Evolutionary conservation across 2,888 invertebrate genomes (phyloP).

Genomic region (Bombyx huttoni): DNA sequence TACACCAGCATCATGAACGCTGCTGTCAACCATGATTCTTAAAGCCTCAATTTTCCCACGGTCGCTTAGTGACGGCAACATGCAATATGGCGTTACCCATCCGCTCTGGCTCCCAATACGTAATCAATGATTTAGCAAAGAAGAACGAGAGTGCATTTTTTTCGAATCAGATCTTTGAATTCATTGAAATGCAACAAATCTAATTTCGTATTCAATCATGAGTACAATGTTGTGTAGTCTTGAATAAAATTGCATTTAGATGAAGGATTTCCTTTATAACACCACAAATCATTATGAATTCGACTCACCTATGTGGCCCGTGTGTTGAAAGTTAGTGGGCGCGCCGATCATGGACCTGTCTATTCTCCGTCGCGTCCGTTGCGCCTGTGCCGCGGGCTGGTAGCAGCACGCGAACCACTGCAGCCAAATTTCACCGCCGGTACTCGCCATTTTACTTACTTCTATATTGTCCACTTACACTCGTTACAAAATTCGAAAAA

Average conservation of each 20-base stretch:
- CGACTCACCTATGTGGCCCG: constrained; percentile 75
- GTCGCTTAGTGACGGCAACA: no score
- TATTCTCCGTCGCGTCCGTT: constrained; percentile 82
- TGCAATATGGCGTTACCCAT: no score
- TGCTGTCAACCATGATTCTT: no score
- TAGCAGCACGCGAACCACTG: constrained; percentile 95
- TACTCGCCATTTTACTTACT: constrained; percentile 71
- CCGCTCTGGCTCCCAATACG: no score
- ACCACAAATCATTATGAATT: not conserved
- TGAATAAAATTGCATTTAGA: not conserved
- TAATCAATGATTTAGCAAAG: not conserved
- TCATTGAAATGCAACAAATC: not conserved
- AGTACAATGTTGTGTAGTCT: not conserved
- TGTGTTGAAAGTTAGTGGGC: constrained; percentile 96
- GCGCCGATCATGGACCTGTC: constrained; percentile 96
- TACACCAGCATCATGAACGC: no score
- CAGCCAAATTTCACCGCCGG: constrained; percentile 88
- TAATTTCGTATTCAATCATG: not conserved
- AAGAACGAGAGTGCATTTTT: not conserved
- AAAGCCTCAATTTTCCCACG: no score
- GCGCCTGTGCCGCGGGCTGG: constrained; percentile 83
- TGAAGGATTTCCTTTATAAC: not conserved
- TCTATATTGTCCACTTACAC: constrained; percentile 29
- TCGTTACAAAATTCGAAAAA: constrained; percentile 10
- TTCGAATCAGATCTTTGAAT: not conserved